These are phyloP conservation scores for Varanus komodoensis DNA, from an alignment of 2,113 vertebrate genomes.

Conservation along the genomic window DNA sequence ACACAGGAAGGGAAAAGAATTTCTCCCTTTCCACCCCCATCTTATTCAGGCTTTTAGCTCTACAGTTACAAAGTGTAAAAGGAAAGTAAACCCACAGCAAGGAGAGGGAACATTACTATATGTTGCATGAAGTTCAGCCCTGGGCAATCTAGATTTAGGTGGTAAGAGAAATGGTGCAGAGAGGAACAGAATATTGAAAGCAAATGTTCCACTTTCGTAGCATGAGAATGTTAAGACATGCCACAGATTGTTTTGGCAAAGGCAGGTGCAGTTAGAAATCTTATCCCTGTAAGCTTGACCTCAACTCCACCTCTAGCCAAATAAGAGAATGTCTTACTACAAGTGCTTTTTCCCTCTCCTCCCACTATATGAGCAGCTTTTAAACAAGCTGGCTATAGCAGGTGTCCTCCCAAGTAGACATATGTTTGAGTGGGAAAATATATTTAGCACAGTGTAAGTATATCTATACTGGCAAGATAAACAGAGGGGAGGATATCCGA, in stretches of 20 bases:
- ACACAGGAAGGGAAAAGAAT: too few relatives aligned
- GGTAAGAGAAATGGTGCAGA: neutral
- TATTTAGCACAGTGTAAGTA: constrained; percentile 50
- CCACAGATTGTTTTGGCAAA: constrained; percentile 16
- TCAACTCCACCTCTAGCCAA: constrained; percentile 40
- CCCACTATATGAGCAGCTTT: constrained; percentile 61
- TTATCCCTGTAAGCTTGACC: neutral
- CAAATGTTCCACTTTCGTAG: neutral
- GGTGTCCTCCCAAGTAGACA: constrained; percentile 69
- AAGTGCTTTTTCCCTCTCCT: constrained; percentile 52
- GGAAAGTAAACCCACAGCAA: neutral
- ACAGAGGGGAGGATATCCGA: neutral
- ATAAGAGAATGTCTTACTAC: constrained; percentile 59
- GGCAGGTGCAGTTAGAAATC: constrained; percentile 31
- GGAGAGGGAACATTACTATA: neutral
- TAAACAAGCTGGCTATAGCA: constrained; percentile 62
- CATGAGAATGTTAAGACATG: neutral
- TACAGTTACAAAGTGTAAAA: neutral
- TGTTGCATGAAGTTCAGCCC: neutral
- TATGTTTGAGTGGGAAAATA: constrained; percentile 45
- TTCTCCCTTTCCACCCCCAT: too few relatives aligned
- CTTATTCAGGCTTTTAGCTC: neutral
- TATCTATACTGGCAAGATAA: constrained; percentile 57
- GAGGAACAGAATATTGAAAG: neutral
- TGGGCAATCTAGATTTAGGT: neutral